Conservation (phyloP, 2,888 invertebrate genomes). For the Acanthopleura granulata region DNA sequence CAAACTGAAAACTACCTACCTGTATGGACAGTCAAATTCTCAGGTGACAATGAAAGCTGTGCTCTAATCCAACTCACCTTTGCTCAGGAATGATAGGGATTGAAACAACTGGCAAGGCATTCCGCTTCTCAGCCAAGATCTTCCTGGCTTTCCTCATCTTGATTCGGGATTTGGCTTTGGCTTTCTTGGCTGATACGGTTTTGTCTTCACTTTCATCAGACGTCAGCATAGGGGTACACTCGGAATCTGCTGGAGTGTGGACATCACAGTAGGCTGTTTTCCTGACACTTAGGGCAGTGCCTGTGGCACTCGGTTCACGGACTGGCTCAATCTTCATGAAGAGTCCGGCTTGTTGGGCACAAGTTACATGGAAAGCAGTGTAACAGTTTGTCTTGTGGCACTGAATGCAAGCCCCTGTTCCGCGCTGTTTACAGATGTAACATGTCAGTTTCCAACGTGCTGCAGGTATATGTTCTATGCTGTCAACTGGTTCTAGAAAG, state of each 20-base stretch:
- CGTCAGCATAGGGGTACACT: constrained; percentile 53
- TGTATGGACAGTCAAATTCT: no score
- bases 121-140: constrained; percentile 88
- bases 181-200: constrained; percentile 58
- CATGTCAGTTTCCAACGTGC: constrained; percentile 97
- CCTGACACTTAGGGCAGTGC: constrained; percentile 74
- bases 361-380: constrained; percentile 98
- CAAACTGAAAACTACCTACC: no score
- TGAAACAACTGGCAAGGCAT: constrained; percentile 90
- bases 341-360: constrained; percentile 93
- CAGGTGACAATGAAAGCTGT: no score
- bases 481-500: constrained; percentile 97
- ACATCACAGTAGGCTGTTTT: constrained; percentile 97
- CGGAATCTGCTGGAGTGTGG: constrained; percentile 82
- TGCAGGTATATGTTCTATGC: constrained; percentile 94
- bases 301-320: constrained; percentile 70
- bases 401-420: constrained; percentile 95
- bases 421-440: constrained; percentile 85
- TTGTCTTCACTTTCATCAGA: constrained; percentile 57
- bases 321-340: constrained; percentile 90
- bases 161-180: constrained; percentile 73
- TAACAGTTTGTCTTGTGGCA: constrained; percentile 97
- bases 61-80: constrained; percentile 32
- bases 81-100: constrained; percentile 85
- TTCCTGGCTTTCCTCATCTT: constrained; percentile 91